A percentile compares a stretch with the other conserved stretches of the same genome.
Evolutionary conservation across 2,888 invertebrate species (phyloP).

Genomic region (Idaea straminata): DNA sequence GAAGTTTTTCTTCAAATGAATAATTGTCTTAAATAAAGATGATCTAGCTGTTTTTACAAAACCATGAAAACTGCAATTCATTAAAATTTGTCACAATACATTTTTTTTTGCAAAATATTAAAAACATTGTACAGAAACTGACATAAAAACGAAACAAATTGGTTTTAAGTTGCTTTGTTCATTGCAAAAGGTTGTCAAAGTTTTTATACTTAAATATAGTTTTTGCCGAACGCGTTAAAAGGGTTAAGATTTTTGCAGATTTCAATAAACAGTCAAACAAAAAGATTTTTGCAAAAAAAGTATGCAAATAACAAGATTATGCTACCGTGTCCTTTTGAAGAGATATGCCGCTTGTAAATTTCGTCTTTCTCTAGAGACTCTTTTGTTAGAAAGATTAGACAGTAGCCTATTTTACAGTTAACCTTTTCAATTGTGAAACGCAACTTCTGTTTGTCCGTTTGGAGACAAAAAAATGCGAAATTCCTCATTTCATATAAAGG

Average conservation of each 20-base stretch:
- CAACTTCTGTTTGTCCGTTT: neutral
- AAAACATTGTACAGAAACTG: constrained; percentile 23
- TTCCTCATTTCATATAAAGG: neutral
- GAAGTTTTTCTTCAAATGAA: neutral
- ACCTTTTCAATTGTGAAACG: neutral
- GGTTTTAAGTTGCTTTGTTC: constrained; percentile 34
- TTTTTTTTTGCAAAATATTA: constrained; percentile 15
- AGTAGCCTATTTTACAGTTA: constrained; percentile 43
- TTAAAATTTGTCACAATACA: constrained; percentile 20
- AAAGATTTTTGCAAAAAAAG: constrained; percentile 58
- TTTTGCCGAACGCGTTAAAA: constrained; percentile 60
- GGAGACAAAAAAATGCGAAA: neutral
- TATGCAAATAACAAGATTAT: constrained; percentile 77
- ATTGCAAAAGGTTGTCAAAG: constrained; percentile 31
- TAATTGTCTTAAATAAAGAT: neutral
- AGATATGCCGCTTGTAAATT: constrained; percentile 49
- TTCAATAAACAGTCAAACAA: constrained; percentile 48
- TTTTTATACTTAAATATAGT: constrained; percentile 35
- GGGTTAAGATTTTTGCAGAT: constrained; percentile 60
- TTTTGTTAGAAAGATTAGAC: constrained; percentile 45
- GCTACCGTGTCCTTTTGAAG: constrained; percentile 66
- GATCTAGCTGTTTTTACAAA: constrained; percentile 2
- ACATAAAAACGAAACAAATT: constrained; percentile 42
- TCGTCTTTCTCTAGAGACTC: constrained; percentile 47
- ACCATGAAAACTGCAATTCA: constrained; percentile 9